A percentile compares a stretch with the other conserved stretches of the same genome.
These are phyloP conservation scores for Papilio elwesi DNA, from an alignment of 2,888 invertebrate genomes.

Conservation along the genomic window DNA sequence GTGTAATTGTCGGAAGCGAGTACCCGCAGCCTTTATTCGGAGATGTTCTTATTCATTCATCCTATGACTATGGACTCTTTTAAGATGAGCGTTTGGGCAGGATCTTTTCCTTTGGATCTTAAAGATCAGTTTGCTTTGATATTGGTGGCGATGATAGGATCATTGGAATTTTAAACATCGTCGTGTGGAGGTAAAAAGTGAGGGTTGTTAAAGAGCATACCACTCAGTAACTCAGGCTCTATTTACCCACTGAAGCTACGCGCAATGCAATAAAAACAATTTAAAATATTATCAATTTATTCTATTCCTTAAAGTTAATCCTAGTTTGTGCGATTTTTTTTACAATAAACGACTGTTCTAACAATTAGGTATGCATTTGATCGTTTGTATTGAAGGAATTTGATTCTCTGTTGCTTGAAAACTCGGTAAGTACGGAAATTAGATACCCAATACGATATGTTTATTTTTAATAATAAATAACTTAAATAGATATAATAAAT, in stretches of 20 bases:
- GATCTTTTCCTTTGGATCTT: too few relatives aligned
- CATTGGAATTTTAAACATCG: too few relatives aligned
- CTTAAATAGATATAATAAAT: slow-evolving; percentile 73
- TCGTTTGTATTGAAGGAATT: slow-evolving; percentile 1
- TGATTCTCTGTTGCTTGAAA: slow-evolving; percentile 3
- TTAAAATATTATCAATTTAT: slow-evolving; percentile 57
- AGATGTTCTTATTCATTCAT: too few relatives aligned
- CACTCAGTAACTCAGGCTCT: too few relatives aligned
- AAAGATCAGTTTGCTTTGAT: too few relatives aligned
- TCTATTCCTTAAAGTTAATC: slow-evolving; percentile 73
- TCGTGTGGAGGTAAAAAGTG: too few relatives aligned
- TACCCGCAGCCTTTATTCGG: too few relatives aligned
- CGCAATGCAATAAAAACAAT: slow-evolving; percentile 35
- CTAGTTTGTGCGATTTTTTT: slow-evolving; percentile 78
- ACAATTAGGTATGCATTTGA: slow-evolving; percentile 28
- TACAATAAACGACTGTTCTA: slow-evolving; percentile 61
- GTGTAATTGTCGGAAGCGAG: too few relatives aligned
- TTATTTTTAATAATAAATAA: slow-evolving; percentile 65
- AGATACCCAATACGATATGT: slow-evolving; percentile 23
- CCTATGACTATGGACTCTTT: too few relatives aligned
- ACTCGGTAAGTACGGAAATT: slow-evolving; percentile 7
- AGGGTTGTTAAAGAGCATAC: too few relatives aligned
- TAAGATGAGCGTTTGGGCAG: too few relatives aligned
- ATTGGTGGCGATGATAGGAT: too few relatives aligned
- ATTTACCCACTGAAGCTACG: not conserved